Evolutionary conservation across 1,140 invertebrate species (phyloP).

Genomic region (Ceratoteleas bidentatus): DNA sequence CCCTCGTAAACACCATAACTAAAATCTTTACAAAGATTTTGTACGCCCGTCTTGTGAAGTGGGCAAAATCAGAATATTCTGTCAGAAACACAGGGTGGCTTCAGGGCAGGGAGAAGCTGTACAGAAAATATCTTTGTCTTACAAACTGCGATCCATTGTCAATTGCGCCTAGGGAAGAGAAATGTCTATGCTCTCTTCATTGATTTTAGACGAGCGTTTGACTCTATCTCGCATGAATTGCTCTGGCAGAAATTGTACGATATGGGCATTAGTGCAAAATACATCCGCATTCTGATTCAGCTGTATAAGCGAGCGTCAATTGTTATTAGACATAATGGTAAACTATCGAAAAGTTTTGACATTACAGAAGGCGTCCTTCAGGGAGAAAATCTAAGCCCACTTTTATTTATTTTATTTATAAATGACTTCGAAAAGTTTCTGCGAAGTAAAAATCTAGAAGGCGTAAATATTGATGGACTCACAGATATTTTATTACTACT

Average conservation of each 20-base stretch:
- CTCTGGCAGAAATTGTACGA: constrained; percentile 58
- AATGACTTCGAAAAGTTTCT: constrained; percentile 51
- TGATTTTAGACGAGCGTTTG: constrained; percentile 36
- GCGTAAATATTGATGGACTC: constrained; percentile 1
- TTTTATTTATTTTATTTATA: constrained; percentile 59
- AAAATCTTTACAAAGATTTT: constrained; percentile 4
- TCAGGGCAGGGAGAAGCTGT: neutral
- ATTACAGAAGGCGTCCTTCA: constrained; percentile 58
- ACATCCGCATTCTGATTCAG: constrained; percentile 43
- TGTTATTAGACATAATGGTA: constrained; percentile 18
- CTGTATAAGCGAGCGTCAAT: constrained; percentile 57
- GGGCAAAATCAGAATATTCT: neutral
- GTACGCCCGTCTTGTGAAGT: neutral
- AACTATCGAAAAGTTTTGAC: constrained; percentile 4
- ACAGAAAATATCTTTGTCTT: neutral
- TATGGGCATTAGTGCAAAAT: constrained; percentile 56
- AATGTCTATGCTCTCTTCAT: constrained; percentile 25
- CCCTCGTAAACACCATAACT: neutral
- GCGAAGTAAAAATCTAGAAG: neutral
- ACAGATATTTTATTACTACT: neutral
- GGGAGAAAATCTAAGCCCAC: constrained; percentile 54
- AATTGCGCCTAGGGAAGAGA: neutral
- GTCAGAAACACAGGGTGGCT: neutral
- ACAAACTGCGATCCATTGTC: neutral
- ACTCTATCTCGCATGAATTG: constrained; percentile 50